These are phyloP conservation scores for Clarias laeviceps DNA, from an alignment of 2,797 vertebrate genomes.

Conservation along the genomic window DNA sequence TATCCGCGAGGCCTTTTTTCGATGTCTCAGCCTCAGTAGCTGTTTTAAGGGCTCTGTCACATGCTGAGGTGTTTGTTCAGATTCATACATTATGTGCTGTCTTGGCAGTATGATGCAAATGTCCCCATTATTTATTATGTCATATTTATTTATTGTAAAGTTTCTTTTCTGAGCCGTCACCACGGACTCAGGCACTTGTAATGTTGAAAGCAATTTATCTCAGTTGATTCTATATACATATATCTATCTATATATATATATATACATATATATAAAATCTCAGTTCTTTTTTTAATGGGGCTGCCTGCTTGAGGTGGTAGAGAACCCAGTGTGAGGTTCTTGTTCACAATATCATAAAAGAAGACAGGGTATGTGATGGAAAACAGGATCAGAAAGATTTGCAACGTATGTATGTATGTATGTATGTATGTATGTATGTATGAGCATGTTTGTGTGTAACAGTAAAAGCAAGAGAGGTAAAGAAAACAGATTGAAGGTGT, in stretches of 20 bases:
- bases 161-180: constrained; percentile 48
- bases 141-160: constrained; percentile 57
- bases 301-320: constrained; percentile 11
- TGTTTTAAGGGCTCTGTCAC: constrained; percentile 51
- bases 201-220: constrained; percentile 57
- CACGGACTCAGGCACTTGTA: constrained; percentile 48
- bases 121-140: constrained; percentile 55
- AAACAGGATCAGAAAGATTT: constrained; percentile 23
- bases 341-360: constrained; percentile 38
- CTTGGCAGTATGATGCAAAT: constrained; percentile 48
- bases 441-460: not conserved
- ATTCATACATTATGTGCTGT: constrained; percentile 40
- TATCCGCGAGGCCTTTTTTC: constrained; percentile 46
- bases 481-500: not conserved
- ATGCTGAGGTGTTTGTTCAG: constrained; percentile 45
- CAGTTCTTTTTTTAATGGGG: constrained; percentile 33
- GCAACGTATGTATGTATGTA: constrained; percentile 31
- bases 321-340: constrained; percentile 12
- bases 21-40: constrained; percentile 52
- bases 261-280: not conserved
- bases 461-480: not conserved
- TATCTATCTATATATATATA: no score
- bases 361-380: constrained; percentile 51
- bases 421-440: constrained; percentile 18
- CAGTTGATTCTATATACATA: constrained; percentile 37